Evolutionary conservation across 2,888 invertebrate species (phyloP).

Genomic region (Cephus sareptanus): DNA sequence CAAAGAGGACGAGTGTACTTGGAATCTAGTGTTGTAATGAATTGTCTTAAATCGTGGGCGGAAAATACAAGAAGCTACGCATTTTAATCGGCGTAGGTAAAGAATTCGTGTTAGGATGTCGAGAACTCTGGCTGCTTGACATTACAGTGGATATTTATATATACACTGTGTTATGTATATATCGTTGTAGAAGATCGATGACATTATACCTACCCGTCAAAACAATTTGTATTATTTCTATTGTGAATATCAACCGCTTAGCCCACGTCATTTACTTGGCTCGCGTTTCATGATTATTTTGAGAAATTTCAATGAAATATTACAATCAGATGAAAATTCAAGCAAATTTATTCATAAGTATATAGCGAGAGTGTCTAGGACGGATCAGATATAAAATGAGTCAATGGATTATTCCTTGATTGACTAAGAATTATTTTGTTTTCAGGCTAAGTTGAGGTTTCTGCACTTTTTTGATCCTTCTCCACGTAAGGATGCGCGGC

Average conservation of each 20-base stretch:
- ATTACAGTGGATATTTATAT: slow-evolving; percentile 1
- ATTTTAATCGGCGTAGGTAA: slow-evolving; percentile 28
- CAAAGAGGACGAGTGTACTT: not conserved
- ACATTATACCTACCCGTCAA: not conserved
- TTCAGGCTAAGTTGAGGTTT: too few species aligned
- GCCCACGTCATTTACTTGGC: not conserved
- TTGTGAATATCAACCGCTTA: not conserved
- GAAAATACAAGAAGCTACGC: not conserved
- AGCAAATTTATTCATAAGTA: not conserved
- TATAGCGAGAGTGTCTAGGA: not conserved
- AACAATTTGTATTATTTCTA: not conserved
- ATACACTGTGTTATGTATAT: not conserved
- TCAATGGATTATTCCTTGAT: not conserved
- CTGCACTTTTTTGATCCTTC: not conserved
- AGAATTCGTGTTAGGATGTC: slow-evolving; percentile 35
- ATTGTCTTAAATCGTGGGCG: slow-evolving; percentile 14
- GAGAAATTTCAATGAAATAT: not conserved
- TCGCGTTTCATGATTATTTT: not conserved
- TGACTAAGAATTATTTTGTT: too few species aligned
- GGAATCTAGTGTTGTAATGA: not conserved
- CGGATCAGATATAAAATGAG: not conserved
- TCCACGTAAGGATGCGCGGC: slow-evolving; percentile 33
- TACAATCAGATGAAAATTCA: not conserved
- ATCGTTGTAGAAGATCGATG: not conserved
- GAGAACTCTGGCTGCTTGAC: slow-evolving; percentile 1